Evolutionary conservation across 1,140 invertebrate species (phyloP).

Genomic region (Cheumatopsyche charites): DNA sequence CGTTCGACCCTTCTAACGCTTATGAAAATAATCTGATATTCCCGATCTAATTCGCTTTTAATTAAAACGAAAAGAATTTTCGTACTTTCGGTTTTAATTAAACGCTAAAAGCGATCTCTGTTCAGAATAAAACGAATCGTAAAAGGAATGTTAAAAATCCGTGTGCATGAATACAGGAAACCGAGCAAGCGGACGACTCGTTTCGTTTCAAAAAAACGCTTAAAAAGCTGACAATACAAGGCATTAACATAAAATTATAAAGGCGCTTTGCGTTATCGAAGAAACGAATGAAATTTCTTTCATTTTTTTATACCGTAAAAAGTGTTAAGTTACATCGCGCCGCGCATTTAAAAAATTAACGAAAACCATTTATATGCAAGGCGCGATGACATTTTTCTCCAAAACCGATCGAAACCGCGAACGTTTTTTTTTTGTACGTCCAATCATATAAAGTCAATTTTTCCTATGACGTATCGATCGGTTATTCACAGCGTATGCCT

Average conservation of each 20-base stretch:
- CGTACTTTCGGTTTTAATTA: neutral
- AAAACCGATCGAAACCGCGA: neutral
- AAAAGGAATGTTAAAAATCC: constrained; percentile 21
- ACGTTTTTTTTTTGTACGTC: neutral
- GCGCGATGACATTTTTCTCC: too few relatives aligned
- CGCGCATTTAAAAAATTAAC: neutral
- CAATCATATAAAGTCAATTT: neutral
- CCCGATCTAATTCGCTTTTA: too few relatives aligned
- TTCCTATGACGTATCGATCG: constrained; percentile 2
- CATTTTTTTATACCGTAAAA: constrained; percentile 9
- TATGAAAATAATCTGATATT: too few relatives aligned
- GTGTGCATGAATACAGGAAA: constrained; percentile 15
- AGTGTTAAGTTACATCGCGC: neutral
- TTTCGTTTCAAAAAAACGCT: constrained; percentile 7
- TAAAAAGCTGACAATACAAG: constrained; percentile 1
- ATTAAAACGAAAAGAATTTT: too few relatives aligned
- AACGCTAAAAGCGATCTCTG: neutral
- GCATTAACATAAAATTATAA: constrained; percentile 22
- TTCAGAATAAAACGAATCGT: neutral
- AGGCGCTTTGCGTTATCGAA: constrained; percentile 4
- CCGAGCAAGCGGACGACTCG: neutral
- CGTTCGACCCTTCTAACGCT: too few relatives aligned
- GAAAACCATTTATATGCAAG: too few relatives aligned
- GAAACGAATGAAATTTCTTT: constrained; percentile 6
- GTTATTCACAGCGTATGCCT: constrained; percentile 29